These are phyloP conservation scores for Phocides pigmalion DNA, from an alignment of 1,140 invertebrate species.

Conservation along the genomic window DNA sequence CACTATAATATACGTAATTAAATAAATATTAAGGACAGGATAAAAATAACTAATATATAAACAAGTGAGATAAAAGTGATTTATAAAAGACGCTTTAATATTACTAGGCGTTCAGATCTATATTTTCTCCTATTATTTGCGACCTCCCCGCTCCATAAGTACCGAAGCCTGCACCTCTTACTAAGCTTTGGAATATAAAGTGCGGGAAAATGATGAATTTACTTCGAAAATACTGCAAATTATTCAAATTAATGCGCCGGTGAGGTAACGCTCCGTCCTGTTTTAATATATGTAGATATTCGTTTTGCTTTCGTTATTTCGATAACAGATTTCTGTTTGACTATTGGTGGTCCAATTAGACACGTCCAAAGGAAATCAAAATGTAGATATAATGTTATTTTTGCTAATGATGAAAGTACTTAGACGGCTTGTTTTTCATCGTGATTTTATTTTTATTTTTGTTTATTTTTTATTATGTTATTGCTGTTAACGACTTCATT, in stretches of 20 bases:
- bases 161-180: slow-evolving; percentile 12
- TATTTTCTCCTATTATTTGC: slow-evolving; percentile 3
- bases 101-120: too few species aligned
- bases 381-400: too few species aligned
- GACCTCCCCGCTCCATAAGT: slow-evolving; percentile 1
- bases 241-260: slow-evolving; percentile 59
- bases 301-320: slow-evolving; percentile 19
- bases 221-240: slow-evolving; percentile 45
- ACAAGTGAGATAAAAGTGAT: too few species aligned
- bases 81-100: too few species aligned
- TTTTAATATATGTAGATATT: slow-evolving; percentile 33
- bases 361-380: neutral
- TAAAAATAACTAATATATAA: too few species aligned
- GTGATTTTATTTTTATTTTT: too few species aligned
- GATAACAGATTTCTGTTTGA: slow-evolving; percentile 9
- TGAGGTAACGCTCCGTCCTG: slow-evolving; percentile 33
- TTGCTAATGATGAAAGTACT: too few species aligned
- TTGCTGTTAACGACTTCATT: too few species aligned
- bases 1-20: too few species aligned
- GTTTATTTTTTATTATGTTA: too few species aligned
- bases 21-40: too few species aligned
- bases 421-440: too few species aligned
- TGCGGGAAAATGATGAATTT: slow-evolving; percentile 56
- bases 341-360: slow-evolving; percentile 1
- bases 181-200: slow-evolving; percentile 40